Evolutionary conservation across 2,797 vertebrate species (phyloP), one percentile per base, ranked within the genome.

Genomic region (Scyliorhinus canicula): DNA sequence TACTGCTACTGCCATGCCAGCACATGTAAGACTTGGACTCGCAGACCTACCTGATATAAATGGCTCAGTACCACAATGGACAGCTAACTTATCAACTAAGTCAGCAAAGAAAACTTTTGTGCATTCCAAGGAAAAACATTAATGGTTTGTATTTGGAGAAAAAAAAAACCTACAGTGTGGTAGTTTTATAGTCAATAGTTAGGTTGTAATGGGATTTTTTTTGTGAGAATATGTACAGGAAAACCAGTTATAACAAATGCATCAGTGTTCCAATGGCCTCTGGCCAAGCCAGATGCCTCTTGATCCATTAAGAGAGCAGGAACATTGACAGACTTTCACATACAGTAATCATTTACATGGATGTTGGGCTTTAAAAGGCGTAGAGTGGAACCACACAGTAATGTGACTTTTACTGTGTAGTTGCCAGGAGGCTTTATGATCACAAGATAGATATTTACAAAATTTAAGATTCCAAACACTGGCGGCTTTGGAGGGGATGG

Each of bases 331-430:
- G 31, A 94, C 44, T 71, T 94, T 94, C 12, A 26, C 60, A 91
- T 65, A 74, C 7, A 94, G 67, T 31, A 91, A 91, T 71, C 31
- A 71, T 94, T 94, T 71, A 52, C 31, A 69, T 71, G 93, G 93
- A 52, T 7, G 47, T 31, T 35, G 47, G 31, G 16, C 88, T 94
- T 74, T 31, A 52, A 94, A 94, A 55, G 14, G 67, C 65, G 4
- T 52, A 31, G 69, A 52, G 67, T 74, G 47, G 71, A 94, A 94
- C 16, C 47, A 74, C 31, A 55, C 67, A 94, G 47, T 35, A 94
- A 94, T 94, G 67, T 94, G 50, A 94, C 50, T 74, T 31, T 50
- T 90, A 50, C 67, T 35, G 47, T 69, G 47, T 50, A 74, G 28
- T 50, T 50, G 67, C 67, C 67, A n/a, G 67, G 14, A 94, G 47